A percentile compares a stretch with the other conserved stretches of the same genome.
Conservation (phyloP, 92 coral and sea anemone species). For the Galaxea fascicularis region DNA sequence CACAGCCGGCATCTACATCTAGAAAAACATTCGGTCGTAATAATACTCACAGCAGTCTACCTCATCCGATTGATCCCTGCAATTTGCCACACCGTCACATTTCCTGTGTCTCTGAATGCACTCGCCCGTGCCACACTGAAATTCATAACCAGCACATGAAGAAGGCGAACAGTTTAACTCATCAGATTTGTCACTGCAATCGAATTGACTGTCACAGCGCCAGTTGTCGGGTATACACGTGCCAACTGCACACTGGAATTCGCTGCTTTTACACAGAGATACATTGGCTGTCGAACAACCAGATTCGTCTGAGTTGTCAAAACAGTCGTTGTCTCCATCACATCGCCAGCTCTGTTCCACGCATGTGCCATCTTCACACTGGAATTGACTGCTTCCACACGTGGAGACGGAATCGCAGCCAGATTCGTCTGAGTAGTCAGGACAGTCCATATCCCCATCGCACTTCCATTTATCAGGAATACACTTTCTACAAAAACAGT, state of each 20-base stretch:
- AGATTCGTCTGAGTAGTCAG: slow-evolving; percentile 53
- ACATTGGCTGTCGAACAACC: background rate
- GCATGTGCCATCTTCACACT: slow-evolving; percentile 34
- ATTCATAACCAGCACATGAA: background rate
- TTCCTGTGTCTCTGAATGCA: slow-evolving; percentile 67
- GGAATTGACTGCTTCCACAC: slow-evolving; percentile 3
- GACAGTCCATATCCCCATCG: slow-evolving; percentile 54
- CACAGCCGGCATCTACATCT: too few species aligned
- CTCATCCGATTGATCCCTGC: slow-evolving; percentile 81
- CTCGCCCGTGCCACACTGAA: slow-evolving; percentile 49
- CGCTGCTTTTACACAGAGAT: too few species aligned
- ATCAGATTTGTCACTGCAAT: too few species aligned
- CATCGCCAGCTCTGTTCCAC: slow-evolving; percentile 47
- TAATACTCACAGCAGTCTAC: slow-evolving; percentile 63
- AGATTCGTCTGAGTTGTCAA: slow-evolving; percentile 54
- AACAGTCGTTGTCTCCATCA: slow-evolving; percentile 57
- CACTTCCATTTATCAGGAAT: slow-evolving; percentile 41
- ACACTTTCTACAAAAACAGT: background rate
- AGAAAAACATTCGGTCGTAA: background rate
- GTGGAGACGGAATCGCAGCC: slow-evolving; percentile 8
- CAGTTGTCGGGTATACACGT: too few species aligned
- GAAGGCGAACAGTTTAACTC: too few species aligned
- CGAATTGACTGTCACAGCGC: too few species aligned
- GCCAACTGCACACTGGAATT: too few species aligned
- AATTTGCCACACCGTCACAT: slow-evolving; percentile 80